Evolutionary conservation across 1,140 invertebrate species (phyloP).

Genomic region (Pachyrhynchus sulphureomaculatus): DNA sequence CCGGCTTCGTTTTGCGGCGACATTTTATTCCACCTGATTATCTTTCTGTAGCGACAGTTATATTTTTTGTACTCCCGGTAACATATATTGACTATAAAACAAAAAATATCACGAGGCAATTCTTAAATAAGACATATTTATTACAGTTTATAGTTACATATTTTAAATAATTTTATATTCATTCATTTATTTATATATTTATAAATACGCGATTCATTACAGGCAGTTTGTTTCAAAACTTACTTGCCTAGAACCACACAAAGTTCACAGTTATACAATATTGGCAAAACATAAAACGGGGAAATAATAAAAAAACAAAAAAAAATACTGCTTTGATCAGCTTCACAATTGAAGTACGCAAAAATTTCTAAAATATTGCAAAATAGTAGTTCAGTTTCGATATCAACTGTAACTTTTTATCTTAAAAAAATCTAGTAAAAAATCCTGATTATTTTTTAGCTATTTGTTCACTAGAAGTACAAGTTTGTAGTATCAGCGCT

Average conservation of each 20-base stretch:
- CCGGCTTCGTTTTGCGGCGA: too few relatives aligned
- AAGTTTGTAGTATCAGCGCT: too few relatives aligned
- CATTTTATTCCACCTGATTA: too few relatives aligned
- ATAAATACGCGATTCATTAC: constrained; percentile 45
- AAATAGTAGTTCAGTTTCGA: too few relatives aligned
- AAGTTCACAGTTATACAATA: constrained; percentile 43
- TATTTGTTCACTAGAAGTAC: too few relatives aligned
- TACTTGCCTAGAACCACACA: constrained; percentile 39
- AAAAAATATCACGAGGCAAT: neutral
- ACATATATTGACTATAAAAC: too few relatives aligned
- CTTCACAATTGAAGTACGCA: constrained; percentile 37
- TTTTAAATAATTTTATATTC: constrained; percentile 23
- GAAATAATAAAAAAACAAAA: constrained; percentile 40
- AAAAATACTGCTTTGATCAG: constrained; percentile 43
- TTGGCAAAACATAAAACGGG: constrained; percentile 42
- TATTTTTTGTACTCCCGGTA: too few relatives aligned
- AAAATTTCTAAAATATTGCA: too few relatives aligned
- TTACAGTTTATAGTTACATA: constrained; percentile 49
- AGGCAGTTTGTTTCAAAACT: constrained; percentile 38
- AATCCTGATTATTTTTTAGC: too few relatives aligned
- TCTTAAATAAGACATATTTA: constrained; percentile 49
- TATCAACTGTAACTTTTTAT: too few relatives aligned
- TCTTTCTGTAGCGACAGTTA: too few relatives aligned
- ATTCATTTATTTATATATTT: constrained; percentile 42
- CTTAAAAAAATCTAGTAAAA: too few relatives aligned